Base-by-base conservation (phyloP, 2,888 invertebrate species). In the Metellina segmentata region DNA sequence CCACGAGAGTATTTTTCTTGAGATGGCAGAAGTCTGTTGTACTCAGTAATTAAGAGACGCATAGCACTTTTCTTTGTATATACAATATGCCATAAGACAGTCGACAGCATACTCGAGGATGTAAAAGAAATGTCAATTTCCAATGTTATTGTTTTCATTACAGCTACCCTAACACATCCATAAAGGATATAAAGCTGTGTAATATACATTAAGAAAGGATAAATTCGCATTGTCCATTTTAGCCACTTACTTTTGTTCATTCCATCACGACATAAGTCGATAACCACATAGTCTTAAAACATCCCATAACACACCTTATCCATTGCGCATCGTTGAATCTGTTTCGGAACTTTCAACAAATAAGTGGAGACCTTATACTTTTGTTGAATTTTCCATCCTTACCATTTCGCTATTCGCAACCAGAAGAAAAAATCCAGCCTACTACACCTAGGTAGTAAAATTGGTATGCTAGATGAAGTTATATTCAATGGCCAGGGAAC, bases 61-160 rank as follows among this genome's bases (percentile, higher is more conserved):
- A 81, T 48, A 1, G 0, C 13, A 16, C 6, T n/a, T 70, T 69
- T 81, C 34, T 48, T 81, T 7, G 11, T 48, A 48, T 49, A 48
- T 6, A 81, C 48, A 48, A 34, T 7, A 16, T 16, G n/a, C 81
- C 81, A 81, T 20, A 81, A 69, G 70, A 69, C 70, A 20, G 48
- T 11, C 16, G 81, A 81, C n/a, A 70, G 2, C 11, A 49, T 49
- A 77, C 49, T 49, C 0, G 49, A n/a, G 48, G 11, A 49, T 9
- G 49, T 5, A 49, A 49, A 77, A n/a, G 77, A 48, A 5, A 16
- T 48, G 16, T 48, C 8, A 7, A 77, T 11, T n/a, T 75, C 75
- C 48, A 48, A n/a, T 16, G 13, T 34, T n/a, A 16, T 49, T 16
- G 4, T 11, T 49, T 13, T 48, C 49, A 7, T 16, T 11, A 49